Evolutionary conservation across 2,888 invertebrate species (phyloP).

Genomic region (Aromia moschata): DNA sequence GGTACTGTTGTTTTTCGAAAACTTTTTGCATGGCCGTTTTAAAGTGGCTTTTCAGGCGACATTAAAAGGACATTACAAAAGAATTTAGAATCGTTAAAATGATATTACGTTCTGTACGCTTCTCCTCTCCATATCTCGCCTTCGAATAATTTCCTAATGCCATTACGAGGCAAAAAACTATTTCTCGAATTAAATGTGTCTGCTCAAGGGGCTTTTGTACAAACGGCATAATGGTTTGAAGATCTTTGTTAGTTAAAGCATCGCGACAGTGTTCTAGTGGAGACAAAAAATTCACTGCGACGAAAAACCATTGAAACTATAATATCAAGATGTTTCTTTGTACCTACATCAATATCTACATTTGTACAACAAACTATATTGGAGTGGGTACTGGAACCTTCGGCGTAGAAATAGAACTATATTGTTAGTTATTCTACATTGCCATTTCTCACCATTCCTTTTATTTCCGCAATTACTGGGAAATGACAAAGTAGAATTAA

Average conservation of each 20-base stretch:
- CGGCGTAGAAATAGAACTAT: too few relatives aligned
- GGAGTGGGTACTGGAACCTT: too few relatives aligned
- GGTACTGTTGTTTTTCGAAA: not conserved
- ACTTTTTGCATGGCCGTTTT: not conserved
- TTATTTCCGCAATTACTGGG: too few relatives aligned
- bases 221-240: not conserved
- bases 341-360: too few relatives aligned
- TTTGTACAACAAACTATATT: too few relatives aligned
- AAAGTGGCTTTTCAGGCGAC: not conserved
- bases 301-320: too few relatives aligned
- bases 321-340: too few relatives aligned
- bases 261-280: too few relatives aligned
- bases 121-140: not conserved
- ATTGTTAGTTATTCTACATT: too few relatives aligned
- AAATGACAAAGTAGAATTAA: too few relatives aligned
- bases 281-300: too few relatives aligned
- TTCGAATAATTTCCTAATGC: slow-evolving; percentile 5
- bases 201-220: not conserved
- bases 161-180: slow-evolving; percentile 4
- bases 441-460: too few relatives aligned
- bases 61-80: slow-evolving; percentile 17
- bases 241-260: not conserved
- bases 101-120: slow-evolving; percentile 7
- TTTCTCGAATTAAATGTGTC: slow-evolving; percentile 1
- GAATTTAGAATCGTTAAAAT: slow-evolving; percentile 10